phyloP scores from a whole-genome alignment of 2,113 vertebrate species.

The Lagopus muta region DNA sequence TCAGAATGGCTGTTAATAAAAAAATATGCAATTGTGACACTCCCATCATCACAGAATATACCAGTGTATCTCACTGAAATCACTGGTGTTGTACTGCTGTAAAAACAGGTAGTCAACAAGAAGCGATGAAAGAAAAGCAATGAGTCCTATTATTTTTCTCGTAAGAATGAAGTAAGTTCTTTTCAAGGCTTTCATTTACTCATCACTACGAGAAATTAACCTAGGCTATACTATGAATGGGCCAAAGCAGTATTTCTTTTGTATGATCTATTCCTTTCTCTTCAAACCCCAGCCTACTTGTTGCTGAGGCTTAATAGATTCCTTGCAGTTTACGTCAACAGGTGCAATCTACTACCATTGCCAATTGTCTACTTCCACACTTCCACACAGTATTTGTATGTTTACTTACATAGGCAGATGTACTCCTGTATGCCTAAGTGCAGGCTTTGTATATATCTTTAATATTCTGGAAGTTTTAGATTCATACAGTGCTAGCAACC shows the following conservation, averaged over 20 bases:
- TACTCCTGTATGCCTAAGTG: not conserved
- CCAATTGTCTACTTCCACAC: not conserved
- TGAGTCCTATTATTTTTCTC: not conserved
- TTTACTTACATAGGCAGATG: not conserved
- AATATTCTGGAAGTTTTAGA: not conserved
- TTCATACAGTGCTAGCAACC: not conserved
- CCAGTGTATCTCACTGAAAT: not conserved
- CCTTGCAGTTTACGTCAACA: not conserved
- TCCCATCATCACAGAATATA: not conserved
- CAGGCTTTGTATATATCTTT: not conserved
- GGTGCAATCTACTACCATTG: not conserved
- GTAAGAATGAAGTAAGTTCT: not conserved
- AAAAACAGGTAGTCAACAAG: not conserved
- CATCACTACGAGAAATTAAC: not conserved
- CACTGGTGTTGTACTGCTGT: not conserved
- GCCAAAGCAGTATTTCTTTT: not conserved
- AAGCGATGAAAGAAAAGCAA: not conserved
- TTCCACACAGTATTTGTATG: not conserved
- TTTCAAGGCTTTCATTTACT: not conserved
- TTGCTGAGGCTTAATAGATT: not conserved
- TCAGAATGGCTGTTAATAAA: not conserved
- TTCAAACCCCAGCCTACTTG: not conserved
- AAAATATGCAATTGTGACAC: not conserved
- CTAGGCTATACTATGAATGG: not conserved
- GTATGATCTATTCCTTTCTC: not conserved